Conservation (phyloP, 64 coral and sea anemone genomes). For the Montipora sp. region DNA sequence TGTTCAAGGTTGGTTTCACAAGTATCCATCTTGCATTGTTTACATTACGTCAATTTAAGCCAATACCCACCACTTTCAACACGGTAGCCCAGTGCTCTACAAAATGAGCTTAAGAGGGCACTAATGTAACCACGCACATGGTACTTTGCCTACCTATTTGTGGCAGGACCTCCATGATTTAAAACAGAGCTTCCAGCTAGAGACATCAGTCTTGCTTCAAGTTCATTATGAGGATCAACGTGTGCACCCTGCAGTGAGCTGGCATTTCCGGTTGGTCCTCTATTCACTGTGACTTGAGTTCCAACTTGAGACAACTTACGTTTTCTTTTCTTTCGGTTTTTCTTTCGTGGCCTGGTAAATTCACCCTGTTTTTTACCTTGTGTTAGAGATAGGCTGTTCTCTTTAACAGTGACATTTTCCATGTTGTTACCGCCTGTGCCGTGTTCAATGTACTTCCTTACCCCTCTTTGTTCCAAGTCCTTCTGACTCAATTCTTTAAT, state of each 20-base stretch:
- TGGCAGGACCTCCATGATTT: background rate
- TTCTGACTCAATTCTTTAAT: constrained; percentile 83
- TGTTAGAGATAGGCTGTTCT: background rate
- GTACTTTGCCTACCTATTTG: background rate
- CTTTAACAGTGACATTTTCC: background rate
- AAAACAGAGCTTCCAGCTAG: constrained; percentile 29
- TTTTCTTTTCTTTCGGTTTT: constrained; percentile 37
- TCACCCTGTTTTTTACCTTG: background rate
- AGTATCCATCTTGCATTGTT: too few relatives aligned
- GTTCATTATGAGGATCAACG: constrained; percentile 71
- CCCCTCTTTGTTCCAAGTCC: constrained; percentile 37
- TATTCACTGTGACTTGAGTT: background rate
- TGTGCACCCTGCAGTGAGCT: background rate
- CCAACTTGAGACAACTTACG: constrained; percentile 40
- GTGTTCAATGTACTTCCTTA: background rate
- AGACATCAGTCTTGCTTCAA: constrained; percentile 65
- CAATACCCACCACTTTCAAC: too few relatives aligned
- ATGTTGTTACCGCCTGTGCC: background rate
- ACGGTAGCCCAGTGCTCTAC: too few relatives aligned
- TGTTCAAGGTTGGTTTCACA: too few relatives aligned
- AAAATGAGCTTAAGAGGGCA: too few relatives aligned
- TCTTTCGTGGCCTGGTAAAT: background rate
- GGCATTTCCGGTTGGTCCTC: background rate
- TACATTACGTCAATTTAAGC: too few relatives aligned
- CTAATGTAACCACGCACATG: too few relatives aligned